These are phyloP conservation scores for Alviniconcha strummeri DNA, from an alignment of 2,888 invertebrate species.

Conservation along the genomic window DNA sequence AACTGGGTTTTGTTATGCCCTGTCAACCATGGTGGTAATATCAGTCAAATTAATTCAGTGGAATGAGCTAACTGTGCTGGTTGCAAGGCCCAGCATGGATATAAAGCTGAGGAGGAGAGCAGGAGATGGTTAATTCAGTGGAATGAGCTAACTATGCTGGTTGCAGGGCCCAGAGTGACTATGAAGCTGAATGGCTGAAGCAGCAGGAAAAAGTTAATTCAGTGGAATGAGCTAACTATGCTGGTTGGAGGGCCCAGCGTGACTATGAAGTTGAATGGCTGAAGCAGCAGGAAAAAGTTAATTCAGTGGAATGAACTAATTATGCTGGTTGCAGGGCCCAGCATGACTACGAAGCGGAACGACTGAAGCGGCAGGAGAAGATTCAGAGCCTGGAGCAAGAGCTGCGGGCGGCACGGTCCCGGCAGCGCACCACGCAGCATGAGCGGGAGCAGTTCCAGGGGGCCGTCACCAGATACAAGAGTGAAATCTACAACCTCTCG, in stretches of 20 bases:
- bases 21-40: constrained; percentile 36
- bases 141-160: too few species aligned
- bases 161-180: too few species aligned
- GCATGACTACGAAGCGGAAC: constrained; percentile 64
- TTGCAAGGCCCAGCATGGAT: too few species aligned
- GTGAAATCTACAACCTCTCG: constrained; percentile 46
- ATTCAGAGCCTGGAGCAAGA: constrained; percentile 71
- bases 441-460: constrained; percentile 59
- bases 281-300: constrained; percentile 54
- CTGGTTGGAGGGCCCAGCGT: constrained; percentile 54
- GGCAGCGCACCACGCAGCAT: constrained; percentile 61
- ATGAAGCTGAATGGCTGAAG: too few species aligned
- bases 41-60: constrained; percentile 48
- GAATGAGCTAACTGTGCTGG: too few species aligned
- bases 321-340: constrained; percentile 51
- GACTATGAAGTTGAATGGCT: constrained; percentile 64
- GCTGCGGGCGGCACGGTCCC: constrained; percentile 48
- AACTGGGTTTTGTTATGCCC: too few species aligned
- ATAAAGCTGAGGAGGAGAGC: too few species aligned
- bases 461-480: constrained; percentile 59
- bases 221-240: background rate
- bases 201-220: too few species aligned
- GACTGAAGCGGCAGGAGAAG: constrained; percentile 54
- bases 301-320: background rate
- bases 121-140: too few species aligned